A percentile compares a stretch with the other conserved stretches of the same genome.
These are phyloP conservation scores for Pseudochromis fuscus DNA, from an alignment of 2,797 vertebrate species.

Conservation along the genomic window DNA sequence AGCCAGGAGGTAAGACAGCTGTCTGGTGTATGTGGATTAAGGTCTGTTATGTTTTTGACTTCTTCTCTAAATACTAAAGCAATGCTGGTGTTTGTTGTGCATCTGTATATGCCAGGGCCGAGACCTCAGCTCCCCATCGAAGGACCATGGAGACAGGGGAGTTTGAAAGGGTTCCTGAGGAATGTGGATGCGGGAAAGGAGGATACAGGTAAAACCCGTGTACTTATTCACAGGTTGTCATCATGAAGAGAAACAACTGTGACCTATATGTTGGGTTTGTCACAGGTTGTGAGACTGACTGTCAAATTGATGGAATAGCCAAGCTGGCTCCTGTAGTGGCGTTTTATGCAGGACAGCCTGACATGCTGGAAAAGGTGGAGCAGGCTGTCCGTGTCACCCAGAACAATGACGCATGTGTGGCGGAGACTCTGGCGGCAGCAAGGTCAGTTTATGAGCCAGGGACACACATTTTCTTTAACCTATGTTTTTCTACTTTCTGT, in stretches of 20 bases:
- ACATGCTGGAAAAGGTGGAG: conserved; percentile 84
- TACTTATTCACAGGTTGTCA: not conserved
- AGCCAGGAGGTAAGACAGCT: conserved; percentile 71
- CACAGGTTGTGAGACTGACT: conserved; percentile 81
- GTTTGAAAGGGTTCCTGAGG: conserved; percentile 84
- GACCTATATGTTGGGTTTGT: not conserved
- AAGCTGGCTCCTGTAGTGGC: conserved; percentile 85
- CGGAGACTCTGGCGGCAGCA: conserved; percentile 83
- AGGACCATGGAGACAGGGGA: conserved; percentile 85
- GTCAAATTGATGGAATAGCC: conserved; percentile 84
- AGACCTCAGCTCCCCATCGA: conserved; percentile 85
- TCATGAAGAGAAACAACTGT: not conserved
- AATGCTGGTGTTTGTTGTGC: not conserved
- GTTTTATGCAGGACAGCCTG: conserved; percentile 82
- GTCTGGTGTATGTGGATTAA: not conserved
- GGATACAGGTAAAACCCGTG: conserved; percentile 74
- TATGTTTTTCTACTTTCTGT: too few relatives aligned
- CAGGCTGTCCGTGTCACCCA: conserved; percentile 82
- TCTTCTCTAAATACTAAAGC: too few relatives aligned
- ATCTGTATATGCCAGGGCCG: conserved; percentile 66
- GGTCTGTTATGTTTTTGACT: not conserved
- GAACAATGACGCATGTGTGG: conserved; percentile 83
- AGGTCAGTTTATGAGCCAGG: conserved; percentile 63
- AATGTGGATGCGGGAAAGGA: conserved; percentile 83
- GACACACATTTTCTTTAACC: not conserved